Conservation (phyloP, 2,797 vertebrate genomes). For the Brotula barbata region DNA sequence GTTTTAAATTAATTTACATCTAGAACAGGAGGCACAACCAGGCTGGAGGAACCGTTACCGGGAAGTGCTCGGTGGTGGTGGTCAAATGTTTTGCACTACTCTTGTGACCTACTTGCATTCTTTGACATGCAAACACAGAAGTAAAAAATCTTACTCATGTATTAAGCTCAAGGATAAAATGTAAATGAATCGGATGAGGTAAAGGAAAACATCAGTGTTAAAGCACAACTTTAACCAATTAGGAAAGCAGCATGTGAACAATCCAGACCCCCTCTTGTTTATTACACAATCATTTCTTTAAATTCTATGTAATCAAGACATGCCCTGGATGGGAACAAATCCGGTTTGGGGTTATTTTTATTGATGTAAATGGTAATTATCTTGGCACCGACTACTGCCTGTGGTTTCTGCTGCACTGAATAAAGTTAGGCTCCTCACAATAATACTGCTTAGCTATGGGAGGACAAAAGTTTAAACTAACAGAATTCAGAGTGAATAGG, state of each 20-base stretch:
- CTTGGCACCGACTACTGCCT: slow-evolving; percentile 76
- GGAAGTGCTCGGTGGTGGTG: no score
- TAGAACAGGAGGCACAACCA: no score
- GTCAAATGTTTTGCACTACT: no score
- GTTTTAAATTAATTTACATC: slow-evolving; percentile 26
- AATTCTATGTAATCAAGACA: slow-evolving; percentile 78
- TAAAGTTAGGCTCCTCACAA: slow-evolving; percentile 65
- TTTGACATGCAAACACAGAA: slow-evolving; percentile 7
- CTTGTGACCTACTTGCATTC: slow-evolving; percentile 19
- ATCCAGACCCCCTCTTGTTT: slow-evolving; percentile 63
- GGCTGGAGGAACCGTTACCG: no score
- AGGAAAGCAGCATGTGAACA: slow-evolving; percentile 65
- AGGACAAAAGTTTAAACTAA: slow-evolving; percentile 82
- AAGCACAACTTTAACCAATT: slow-evolving; percentile 67
- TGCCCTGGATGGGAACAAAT: slow-evolving; percentile 73
- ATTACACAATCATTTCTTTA: slow-evolving; percentile 72
- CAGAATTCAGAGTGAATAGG: slow-evolving; percentile 59
- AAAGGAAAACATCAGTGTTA: slow-evolving; percentile 67
- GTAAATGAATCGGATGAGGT: slow-evolving; percentile 66
- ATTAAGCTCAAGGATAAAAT: slow-evolving; percentile 59
- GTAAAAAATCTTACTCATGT: slow-evolving; percentile 41
- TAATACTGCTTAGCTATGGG: slow-evolving; percentile 48
- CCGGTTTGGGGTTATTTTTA: slow-evolving; percentile 82
- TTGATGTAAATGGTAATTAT: slow-evolving; percentile 83
- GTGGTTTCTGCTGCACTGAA: slow-evolving; percentile 77